Base-by-base conservation (phyloP, 2,888 invertebrate genomes). In the Melanophora roralis region DNA sequence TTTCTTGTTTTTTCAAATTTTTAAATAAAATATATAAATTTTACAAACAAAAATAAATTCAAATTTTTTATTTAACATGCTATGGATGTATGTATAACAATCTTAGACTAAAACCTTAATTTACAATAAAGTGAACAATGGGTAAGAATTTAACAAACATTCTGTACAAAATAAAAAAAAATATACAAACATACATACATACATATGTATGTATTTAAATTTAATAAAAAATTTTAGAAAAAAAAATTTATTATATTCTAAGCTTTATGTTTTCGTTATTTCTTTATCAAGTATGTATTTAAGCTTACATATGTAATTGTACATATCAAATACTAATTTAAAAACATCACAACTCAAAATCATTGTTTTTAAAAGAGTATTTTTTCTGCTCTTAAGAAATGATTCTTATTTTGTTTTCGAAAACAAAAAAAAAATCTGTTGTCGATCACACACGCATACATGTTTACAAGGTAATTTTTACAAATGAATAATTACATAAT, bases 131-230 rank as follows among this genome's bases (percentile, higher is more conserved):
- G 21, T 16, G 1, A 68, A 60, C 12, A 62, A 62, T 36, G 23
- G 21, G 36, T 36, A 21, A 45, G 62, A 72, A 72, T 36, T 53
- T 72, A 62, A 72, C 62, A 62, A 72, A 72, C 53, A 62, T 32
- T 43, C 34, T 72, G 45, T 72, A 72, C 62, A 72, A 72, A 60
- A 71, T n/a, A n/a, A n/a, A n/a, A n/a, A n/a, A n/a, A n/a, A n/a
- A n/a, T n/a, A n/a, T n/a, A n/a, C n/a, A n/a, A n/a, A n/a, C n/a
- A n/a, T n/a, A n/a, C 38, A 64, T 19, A 27, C 27, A 27, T 27
- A 27, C 27, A 27, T 27, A 5, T 51, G 49, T 19, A 62, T 45
- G 47, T n/a, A n/a, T n/a, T n/a, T n/a, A n/a, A n/a, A n/a, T 49
- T 27, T 16, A 65, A 49, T 65, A 51, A 36, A 65, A 65, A 51